Percentiles rank a stretch among this genome's conserved stretches.
These are phyloP conservation scores for Notechis scutatus DNA, from an alignment of 2,113 vertebrate genomes.

Conservation along the genomic window DNA sequence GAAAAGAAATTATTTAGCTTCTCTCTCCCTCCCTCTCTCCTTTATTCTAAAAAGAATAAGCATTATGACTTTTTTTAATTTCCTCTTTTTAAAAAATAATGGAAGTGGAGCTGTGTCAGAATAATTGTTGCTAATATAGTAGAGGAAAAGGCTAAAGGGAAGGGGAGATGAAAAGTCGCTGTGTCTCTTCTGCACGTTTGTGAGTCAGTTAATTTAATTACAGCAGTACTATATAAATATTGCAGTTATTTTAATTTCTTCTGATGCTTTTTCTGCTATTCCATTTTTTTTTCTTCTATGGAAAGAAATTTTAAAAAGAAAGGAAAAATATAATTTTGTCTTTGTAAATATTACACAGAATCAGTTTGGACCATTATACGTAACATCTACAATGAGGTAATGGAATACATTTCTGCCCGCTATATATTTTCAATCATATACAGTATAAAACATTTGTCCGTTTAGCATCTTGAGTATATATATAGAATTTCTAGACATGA, in stretches of 20 bases:
- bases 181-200: background rate
- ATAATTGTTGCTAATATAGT: background rate
- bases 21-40: background rate
- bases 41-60: background rate
- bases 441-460: background rate
- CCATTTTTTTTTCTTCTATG: background rate
- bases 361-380: background rate
- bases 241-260: slow-evolving; percentile 4
- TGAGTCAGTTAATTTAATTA: slow-evolving; percentile 21
- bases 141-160: background rate
- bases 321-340: background rate
- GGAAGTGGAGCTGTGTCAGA: background rate
- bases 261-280: background rate
- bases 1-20: background rate
- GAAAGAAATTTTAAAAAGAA: background rate
- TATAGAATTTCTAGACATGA: background rate
- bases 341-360: background rate
- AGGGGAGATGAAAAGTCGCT: background rate
- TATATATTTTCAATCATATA: background rate
- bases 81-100: background rate
- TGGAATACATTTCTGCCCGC: background rate
- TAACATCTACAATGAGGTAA: background rate
- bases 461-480: background rate
- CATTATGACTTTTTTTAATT: background rate
- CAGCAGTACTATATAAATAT: background rate